Percentiles rank a stretch among this genome's conserved stretches.
Conservation (phyloP, 2,113 vertebrate genomes). For the Raja brachyura region DNA sequence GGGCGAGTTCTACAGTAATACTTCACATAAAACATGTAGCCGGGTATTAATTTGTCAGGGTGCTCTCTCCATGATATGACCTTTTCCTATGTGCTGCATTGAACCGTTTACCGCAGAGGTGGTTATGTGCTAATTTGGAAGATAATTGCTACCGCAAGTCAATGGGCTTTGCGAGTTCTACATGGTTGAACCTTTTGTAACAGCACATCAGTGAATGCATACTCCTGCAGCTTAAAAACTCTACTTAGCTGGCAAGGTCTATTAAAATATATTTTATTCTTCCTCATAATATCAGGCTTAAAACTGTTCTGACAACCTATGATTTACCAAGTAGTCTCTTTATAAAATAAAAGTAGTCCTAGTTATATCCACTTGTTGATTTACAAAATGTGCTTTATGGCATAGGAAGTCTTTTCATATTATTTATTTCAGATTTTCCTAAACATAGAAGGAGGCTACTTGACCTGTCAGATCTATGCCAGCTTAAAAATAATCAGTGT, state of each 20-base stretch:
- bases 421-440: no score
- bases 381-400: not conserved
- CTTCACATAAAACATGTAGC: not conserved
- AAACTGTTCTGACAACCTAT: conserved; percentile 2
- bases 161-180: conserved; percentile 13
- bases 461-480: no score
- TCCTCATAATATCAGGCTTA: not conserved
- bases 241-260: not conserved
- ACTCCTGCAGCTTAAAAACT: not conserved
- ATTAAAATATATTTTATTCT: not conserved
- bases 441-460: no score
- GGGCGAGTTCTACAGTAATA: not conserved
- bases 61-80: not conserved
- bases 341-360: conserved; percentile 21
- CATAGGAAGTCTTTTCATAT: not conserved
- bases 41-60: not conserved
- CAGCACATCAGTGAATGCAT: not conserved
- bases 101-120: not conserved
- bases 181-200: conserved; percentile 22
- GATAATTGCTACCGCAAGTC: not conserved
- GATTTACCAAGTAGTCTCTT: conserved; percentile 14
- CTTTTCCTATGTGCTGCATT: not conserved
- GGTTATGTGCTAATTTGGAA: not conserved
- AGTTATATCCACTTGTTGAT: not conserved
- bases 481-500: not conserved